Evolutionary conservation across 2,113 vertebrate genomes (phyloP).

Genomic region (Noturus placidus): DNA sequence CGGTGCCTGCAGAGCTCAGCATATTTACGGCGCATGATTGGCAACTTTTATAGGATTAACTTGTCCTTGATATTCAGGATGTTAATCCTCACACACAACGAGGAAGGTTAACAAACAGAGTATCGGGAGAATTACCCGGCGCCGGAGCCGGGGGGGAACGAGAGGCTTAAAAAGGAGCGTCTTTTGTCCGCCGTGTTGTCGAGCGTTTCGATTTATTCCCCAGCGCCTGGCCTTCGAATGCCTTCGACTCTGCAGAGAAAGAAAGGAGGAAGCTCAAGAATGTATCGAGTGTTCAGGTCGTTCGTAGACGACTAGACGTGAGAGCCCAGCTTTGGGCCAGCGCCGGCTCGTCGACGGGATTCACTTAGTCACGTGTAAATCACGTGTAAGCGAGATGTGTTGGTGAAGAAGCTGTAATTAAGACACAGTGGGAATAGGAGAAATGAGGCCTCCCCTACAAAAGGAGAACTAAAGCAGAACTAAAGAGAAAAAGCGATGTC

Average conservation of each 20-base stretch:
- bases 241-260: conserved; percentile 12
- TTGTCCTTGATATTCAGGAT: conserved; percentile 68
- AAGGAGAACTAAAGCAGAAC: conserved; percentile 31
- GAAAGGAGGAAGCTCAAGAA: conserved; percentile 11
- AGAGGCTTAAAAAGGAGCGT: conserved; percentile 55
- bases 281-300: conserved; percentile 27
- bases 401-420: conserved; percentile 64
- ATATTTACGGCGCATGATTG: conserved; percentile 57
- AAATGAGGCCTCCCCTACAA: conserved; percentile 53
- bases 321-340: not conserved
- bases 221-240: conserved; percentile 59
- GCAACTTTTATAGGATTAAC: conserved; percentile 72
- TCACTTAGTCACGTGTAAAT: not conserved
- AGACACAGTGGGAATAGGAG: conserved; percentile 55
- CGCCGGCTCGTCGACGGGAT: conserved; percentile 25
- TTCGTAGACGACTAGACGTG: conserved; percentile 23
- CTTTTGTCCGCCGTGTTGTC: conserved; percentile 66
- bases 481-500: not conserved
- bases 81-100: conserved; percentile 63
- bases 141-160: conserved; percentile 29
- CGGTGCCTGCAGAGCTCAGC: not conserved
- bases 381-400: no score
- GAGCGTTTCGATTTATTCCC: conserved; percentile 65
- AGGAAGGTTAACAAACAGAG: conserved; percentile 66
- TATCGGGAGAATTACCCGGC: conserved; percentile 61